phyloP scores from a whole-genome alignment of 1,140 invertebrate species.

The Drosophila burlai region DNA sequence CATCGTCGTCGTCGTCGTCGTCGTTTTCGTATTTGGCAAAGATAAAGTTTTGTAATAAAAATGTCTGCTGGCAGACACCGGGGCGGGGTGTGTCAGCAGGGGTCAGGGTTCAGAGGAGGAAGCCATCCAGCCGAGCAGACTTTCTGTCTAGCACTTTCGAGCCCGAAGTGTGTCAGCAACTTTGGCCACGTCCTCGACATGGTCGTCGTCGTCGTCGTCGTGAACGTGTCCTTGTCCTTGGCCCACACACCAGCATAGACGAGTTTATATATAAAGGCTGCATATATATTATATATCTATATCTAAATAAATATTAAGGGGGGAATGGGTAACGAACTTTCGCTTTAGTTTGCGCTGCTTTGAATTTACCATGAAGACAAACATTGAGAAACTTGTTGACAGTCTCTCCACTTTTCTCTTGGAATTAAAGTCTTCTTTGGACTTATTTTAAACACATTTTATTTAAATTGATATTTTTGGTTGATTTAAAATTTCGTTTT shows the following conservation, averaged over 20 bases:
- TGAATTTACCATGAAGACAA: conserved; percentile 44
- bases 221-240: conserved; percentile 79
- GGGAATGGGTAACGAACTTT: conserved; percentile 51
- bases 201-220: conserved; percentile 48
- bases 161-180: conserved; percentile 80
- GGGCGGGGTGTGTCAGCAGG: background rate
- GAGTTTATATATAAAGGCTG: conserved; percentile 48
- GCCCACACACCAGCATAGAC: conserved; percentile 61
- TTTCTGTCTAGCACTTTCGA: conserved; percentile 76
- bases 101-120: conserved; percentile 23
- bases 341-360: conserved; percentile 71
- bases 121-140: conserved; percentile 61
- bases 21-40: conserved; percentile 79
- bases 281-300: conserved; percentile 30
- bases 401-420: background rate
- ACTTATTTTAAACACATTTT: conserved; percentile 36
- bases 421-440: background rate
- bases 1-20: conserved; percentile 33
- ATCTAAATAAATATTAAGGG: conserved; percentile 18
- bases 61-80: conserved; percentile 72
- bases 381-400: conserved; percentile 52
- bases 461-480: conserved; percentile 67
- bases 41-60: conserved; percentile 84
- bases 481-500: conserved; percentile 59
- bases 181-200: conserved; percentile 72